Percentiles rank a stretch among this genome's conserved stretches.
Conservation (phyloP, 2,888 invertebrate species). For the Leucophora obtusa region DNA sequence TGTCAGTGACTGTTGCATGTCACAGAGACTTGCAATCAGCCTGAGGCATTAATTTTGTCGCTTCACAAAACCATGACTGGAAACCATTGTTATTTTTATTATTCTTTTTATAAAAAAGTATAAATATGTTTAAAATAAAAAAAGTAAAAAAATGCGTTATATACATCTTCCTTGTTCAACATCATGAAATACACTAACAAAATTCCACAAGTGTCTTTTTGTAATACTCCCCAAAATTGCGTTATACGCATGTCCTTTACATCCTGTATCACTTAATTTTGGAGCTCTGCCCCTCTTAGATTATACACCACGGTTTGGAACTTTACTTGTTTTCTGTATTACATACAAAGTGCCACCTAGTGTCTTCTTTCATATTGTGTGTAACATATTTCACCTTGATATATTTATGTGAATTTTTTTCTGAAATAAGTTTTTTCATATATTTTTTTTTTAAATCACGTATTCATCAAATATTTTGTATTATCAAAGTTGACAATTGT, state of each 20-base stretch:
- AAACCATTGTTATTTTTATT: slow-evolving; percentile 26
- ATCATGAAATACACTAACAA: slow-evolving; percentile 56
- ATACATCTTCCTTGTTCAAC: slow-evolving; percentile 45
- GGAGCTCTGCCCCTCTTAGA: slow-evolving; percentile 54
- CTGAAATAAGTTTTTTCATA: slow-evolving; percentile 18
- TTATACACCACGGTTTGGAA: slow-evolving; percentile 51
- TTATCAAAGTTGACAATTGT: slow-evolving; percentile 55
- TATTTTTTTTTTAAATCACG: slow-evolving; percentile 37
- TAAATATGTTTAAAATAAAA: slow-evolving; percentile 1
- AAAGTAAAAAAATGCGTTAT: slow-evolving; percentile 31
- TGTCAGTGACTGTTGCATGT: slow-evolving; percentile 63
- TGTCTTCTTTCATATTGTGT: slow-evolving; percentile 16
- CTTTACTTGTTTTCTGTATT: slow-evolving; percentile 35
- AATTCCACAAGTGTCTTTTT: slow-evolving; percentile 23
- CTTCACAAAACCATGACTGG: slow-evolving; percentile 60
- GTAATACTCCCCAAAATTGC: slow-evolving; percentile 33
- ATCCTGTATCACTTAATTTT: slow-evolving; percentile 10
- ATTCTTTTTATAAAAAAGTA: not conserved
- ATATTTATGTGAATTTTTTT: slow-evolving; percentile 18
- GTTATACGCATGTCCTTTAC: slow-evolving; percentile 58
- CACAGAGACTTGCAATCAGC: slow-evolving; percentile 50
- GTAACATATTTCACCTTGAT: slow-evolving; percentile 30
- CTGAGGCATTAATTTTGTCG: slow-evolving; percentile 55
- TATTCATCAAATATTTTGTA: slow-evolving; percentile 51
- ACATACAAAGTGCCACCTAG: slow-evolving; percentile 49